These are phyloP conservation scores for Corythornis madagascariensis DNA, from an alignment of 2,113 vertebrate genomes.

Conservation along the genomic window DNA sequence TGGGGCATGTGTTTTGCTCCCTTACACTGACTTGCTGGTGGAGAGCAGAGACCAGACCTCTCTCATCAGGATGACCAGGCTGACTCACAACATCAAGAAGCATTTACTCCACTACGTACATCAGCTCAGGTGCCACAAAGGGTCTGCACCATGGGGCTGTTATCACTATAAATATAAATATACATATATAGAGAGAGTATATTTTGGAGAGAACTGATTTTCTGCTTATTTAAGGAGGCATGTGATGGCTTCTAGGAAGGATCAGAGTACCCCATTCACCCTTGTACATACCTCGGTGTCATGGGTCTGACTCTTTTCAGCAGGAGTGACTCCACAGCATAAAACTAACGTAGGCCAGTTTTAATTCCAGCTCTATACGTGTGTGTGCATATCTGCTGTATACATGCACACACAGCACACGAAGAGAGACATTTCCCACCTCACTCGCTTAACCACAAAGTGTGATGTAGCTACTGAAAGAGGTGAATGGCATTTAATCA, in stretches of 20 bases:
- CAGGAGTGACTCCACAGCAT: not conserved
- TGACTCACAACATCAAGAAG: not conserved
- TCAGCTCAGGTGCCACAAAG: not conserved
- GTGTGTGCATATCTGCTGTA: not conserved
- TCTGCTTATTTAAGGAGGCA: not conserved
- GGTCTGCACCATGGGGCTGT: not conserved
- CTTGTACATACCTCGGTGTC: not conserved
- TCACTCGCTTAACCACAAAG: slow-evolving; percentile 29
- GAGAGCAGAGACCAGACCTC: not conserved
- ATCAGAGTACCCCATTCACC: not conserved
- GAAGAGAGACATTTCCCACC: slow-evolving; percentile 41
- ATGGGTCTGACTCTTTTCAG: not conserved
- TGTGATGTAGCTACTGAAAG: slow-evolving; percentile 38
- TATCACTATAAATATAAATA: not conserved
- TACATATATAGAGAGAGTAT: too few relatives aligned
- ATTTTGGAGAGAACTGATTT: not conserved
- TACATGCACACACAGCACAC: not conserved
- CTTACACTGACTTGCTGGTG: not conserved
- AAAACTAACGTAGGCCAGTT: not conserved
- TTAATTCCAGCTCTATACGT: not conserved
- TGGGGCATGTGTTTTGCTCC: not conserved
- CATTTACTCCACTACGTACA: not conserved
- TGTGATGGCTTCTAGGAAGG: not conserved
- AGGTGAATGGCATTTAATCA: slow-evolving; percentile 62
- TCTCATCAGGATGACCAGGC: not conserved